Evolutionary conservation across 2,113 vertebrate genomes (phyloP), one percentile per base, ranked within the genome.

Genomic region (Anser cygnoides): DNA sequence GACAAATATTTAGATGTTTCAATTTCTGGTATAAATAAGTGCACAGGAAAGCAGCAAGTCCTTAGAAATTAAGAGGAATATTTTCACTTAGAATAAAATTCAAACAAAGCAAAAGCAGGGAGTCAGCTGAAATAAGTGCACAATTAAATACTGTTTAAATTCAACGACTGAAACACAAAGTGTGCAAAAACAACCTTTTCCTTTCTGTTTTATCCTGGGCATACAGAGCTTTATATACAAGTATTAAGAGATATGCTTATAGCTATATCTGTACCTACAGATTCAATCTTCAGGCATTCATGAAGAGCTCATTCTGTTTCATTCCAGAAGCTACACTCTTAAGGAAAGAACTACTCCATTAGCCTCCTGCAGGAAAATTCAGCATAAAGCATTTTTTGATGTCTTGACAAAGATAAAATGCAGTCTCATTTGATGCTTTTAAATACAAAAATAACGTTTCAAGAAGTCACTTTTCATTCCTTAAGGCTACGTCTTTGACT

Each of bases 361-460:
- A 89, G 21, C 44, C 29, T 94, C 77, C 79, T 80, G 67, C 76
- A 79, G 83, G 71, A 84, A 79, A 84, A 87, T 39, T 83, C 76
- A 89, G 44, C 41, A 84, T 28, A 89, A 75, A 41, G 81, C 33
- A 71, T 57, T 89, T 93, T 89, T 70, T 84, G 54, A 59, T 62
- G 44, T 39, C 83, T 73, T 79, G 66, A 95, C 73, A 89, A 92
- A 94, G 76, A 94, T 50, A 90, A 93, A 92, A 96, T 15, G 55
- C 14, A 78, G 58, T 29, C 4, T 14, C 23, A 65, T 76, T 54
- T 50, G 8, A 22, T 65, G 66, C 41, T 79, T 93, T 84, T 74
- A 41, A 87, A 87, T 77, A 54, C 50, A 17, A 54, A 5, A 46
- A 55, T 70, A 50, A 39, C 6, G 17, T 58, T 92, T 79, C 41